Evolutionary conservation across 2,113 vertebrate genomes (phyloP).

Genomic region (Scopus umbretta): DNA sequence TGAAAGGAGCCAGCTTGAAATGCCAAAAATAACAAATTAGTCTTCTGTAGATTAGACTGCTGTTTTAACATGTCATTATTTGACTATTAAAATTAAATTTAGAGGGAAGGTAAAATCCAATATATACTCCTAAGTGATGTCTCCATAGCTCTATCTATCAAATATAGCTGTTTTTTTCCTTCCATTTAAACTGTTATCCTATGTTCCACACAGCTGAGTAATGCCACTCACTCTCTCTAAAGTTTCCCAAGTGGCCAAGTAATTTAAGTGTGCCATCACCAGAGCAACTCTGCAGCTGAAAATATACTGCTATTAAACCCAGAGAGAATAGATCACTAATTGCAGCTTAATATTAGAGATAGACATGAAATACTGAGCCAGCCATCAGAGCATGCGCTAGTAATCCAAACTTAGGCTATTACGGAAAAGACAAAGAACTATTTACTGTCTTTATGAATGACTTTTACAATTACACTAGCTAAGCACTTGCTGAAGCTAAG

Average conservation of each 20-base stretch:
- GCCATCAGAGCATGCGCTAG: not conserved
- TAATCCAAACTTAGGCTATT: not conserved
- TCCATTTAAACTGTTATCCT: conserved; percentile 19
- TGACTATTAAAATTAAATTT: conserved; percentile 50
- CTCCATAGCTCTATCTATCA: conserved; percentile 29
- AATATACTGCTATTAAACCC: conserved; percentile 59
- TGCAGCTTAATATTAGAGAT: conserved; percentile 52
- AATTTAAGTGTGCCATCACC: conserved; percentile 65
- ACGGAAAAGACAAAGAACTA: not conserved
- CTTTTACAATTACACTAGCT: not conserved
- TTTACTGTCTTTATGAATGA: not conserved
- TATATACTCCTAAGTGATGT: conserved; percentile 1
- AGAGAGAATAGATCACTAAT: conserved; percentile 62
- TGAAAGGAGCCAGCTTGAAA: not conserved
- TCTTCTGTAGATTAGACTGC: not conserved
- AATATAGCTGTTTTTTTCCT: not conserved
- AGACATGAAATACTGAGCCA: conserved; percentile 23
- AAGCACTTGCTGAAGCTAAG: not conserved
- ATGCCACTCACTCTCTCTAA: conserved; percentile 46
- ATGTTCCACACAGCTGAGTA: conserved; percentile 13
- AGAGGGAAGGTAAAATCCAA: not conserved
- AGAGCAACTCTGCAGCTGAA: conserved; percentile 56
- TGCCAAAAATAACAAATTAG: conserved; percentile 23
- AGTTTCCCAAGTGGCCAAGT: conserved; percentile 53
- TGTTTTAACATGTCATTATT: conserved; percentile 39